phyloP scores from a whole-genome alignment of 2,888 invertebrate genomes.

The Lordiphosa andalusiaca region DNA sequence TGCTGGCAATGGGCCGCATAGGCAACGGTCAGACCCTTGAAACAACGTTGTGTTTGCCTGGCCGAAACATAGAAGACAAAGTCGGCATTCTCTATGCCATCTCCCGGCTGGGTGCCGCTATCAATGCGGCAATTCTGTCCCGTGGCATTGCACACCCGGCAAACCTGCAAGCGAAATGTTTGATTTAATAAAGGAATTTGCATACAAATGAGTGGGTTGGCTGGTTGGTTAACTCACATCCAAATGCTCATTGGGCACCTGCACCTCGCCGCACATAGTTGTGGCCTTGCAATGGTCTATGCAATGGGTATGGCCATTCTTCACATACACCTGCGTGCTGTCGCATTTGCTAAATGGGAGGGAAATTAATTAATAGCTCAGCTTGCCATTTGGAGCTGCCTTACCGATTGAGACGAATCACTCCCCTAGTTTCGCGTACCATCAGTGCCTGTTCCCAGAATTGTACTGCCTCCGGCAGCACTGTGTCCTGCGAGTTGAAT shows the following conservation, averaged over 20 bases:
- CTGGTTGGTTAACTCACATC: slow-evolving; percentile 85
- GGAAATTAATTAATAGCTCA: slow-evolving; percentile 15
- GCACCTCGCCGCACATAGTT: slow-evolving; percentile 98
- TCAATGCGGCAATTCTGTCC: slow-evolving; percentile 89
- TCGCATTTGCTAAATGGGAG: slow-evolving; percentile 88
- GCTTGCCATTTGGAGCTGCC: slow-evolving; percentile 10
- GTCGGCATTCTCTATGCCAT: slow-evolving; percentile 90
- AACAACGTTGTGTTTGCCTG: slow-evolving; percentile 94
- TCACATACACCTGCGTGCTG: slow-evolving; percentile 92
- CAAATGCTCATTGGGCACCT: slow-evolving; percentile 95
- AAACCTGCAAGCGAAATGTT: slow-evolving; percentile 83
- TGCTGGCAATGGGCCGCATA: slow-evolving; percentile 99
- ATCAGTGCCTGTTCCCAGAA: slow-evolving; percentile 96
- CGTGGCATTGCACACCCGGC: slow-evolving; percentile 92
- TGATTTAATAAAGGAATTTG: not conserved
- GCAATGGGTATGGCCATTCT: slow-evolving; percentile 91
- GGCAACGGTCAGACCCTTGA: slow-evolving; percentile 94
- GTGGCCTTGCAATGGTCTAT: slow-evolving; percentile 89
- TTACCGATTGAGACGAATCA: slow-evolving; percentile 93
- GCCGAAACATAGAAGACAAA: slow-evolving; percentile 99
- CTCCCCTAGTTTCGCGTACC: slow-evolving; percentile 91
- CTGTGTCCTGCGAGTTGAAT: slow-evolving; percentile 85
- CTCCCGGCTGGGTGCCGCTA: slow-evolving; percentile 82
- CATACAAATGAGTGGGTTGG: too few relatives aligned
- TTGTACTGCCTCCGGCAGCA: slow-evolving; percentile 93